A percentile compares a stretch with the other conserved stretches of the same genome.
These are phyloP conservation scores for Rallus limicola DNA, from an alignment of 2,113 vertebrate species.

Conservation along the genomic window DNA sequence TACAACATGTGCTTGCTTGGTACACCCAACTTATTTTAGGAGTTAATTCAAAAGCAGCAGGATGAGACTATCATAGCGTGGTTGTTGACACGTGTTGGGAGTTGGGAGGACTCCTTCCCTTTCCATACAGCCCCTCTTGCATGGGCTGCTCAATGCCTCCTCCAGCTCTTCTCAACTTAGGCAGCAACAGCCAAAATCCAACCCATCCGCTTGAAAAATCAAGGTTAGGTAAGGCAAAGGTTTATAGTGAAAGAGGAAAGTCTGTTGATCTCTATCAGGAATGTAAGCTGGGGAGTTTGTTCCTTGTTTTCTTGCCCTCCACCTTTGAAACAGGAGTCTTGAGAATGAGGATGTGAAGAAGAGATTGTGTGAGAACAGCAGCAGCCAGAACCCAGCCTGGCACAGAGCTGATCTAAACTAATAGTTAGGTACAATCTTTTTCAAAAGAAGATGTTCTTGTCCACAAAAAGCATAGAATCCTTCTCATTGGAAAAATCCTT, in stretches of 20 bases:
- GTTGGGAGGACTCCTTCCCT: background rate
- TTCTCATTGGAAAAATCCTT: too few species aligned
- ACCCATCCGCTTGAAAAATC: background rate
- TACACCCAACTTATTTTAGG: background rate
- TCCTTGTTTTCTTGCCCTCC: background rate
- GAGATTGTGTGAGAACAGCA: background rate
- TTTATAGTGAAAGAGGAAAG: background rate
- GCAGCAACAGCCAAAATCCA: background rate
- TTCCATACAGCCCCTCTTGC: background rate
- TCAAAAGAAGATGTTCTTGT: background rate
- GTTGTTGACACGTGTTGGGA: background rate
- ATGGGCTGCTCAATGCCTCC: background rate
- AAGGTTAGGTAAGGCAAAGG: background rate
- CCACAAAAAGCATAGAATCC: background rate
- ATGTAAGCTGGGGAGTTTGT: background rate
- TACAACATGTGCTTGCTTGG: fast-evolving
- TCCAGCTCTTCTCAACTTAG: background rate
- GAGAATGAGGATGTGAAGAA: fast-evolving
- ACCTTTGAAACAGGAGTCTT: background rate
- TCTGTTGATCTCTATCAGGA: background rate
- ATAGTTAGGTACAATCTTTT: background rate
- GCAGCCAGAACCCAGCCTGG: background rate
- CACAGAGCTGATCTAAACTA: background rate
- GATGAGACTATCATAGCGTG: fast-evolving
- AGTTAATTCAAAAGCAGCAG: background rate